phyloP scores from a whole-genome alignment of 2,888 invertebrate genomes.

The Loripinus fragilis region DNA sequence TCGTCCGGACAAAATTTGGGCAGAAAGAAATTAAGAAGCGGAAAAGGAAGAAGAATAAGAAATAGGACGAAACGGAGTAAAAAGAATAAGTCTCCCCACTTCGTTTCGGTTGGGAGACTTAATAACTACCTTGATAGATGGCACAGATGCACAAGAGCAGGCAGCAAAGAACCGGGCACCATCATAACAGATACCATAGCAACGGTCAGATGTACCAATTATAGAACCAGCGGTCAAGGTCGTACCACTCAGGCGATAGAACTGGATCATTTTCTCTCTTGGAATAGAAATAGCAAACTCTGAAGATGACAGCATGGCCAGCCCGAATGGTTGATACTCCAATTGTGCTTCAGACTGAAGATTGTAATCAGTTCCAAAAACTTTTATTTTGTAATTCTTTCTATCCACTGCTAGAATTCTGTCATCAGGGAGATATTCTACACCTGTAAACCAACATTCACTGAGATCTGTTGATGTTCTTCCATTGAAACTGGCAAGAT shows the following conservation, averaged over 20 bases:
- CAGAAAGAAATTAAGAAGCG: too few relatives aligned
- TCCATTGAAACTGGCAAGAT: slow-evolving; percentile 30
- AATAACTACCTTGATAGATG: slow-evolving; percentile 55
- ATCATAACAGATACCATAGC: slow-evolving; percentile 61
- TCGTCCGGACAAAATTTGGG: too few relatives aligned
- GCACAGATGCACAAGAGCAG: slow-evolving; percentile 55
- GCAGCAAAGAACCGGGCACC: slow-evolving; percentile 53
- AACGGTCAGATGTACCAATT: slow-evolving; percentile 51
- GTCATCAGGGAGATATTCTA: slow-evolving; percentile 49
- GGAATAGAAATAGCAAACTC: slow-evolving; percentile 62
- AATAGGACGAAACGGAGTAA: too few relatives aligned
- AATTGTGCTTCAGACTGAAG: slow-evolving; percentile 46
- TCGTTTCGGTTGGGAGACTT: too few relatives aligned
- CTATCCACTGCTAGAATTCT: slow-evolving; percentile 58
- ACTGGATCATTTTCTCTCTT: slow-evolving; percentile 53
- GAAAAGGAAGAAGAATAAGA: too few relatives aligned
- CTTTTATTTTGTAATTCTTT: slow-evolving; percentile 63
- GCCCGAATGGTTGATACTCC: slow-evolving; percentile 60
- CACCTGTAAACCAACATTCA: slow-evolving; percentile 63
- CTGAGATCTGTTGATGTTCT: slow-evolving; percentile 53
- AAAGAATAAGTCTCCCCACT: too few relatives aligned
- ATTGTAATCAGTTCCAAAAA: slow-evolving; percentile 42
- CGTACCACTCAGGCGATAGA: slow-evolving; percentile 42
- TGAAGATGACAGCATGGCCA: slow-evolving; percentile 33
- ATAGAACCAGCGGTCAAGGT: slow-evolving; percentile 35